Percentiles rank a stretch among this genome's conserved stretches.
Conservation (phyloP, 2,113 vertebrate species). For the Cyanocitta stelleri region DNA sequence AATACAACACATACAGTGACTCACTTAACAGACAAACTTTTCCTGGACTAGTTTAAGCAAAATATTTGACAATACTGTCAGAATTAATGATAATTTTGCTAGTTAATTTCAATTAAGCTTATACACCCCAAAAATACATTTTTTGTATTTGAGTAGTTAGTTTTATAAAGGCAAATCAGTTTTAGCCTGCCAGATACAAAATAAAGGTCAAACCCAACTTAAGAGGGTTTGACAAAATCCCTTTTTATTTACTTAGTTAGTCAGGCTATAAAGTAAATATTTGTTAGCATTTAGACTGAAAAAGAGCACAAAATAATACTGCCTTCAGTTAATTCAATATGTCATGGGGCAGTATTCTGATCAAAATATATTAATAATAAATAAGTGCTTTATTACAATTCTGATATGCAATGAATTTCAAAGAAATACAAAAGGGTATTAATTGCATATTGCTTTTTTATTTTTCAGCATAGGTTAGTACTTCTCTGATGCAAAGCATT, state of each 20-base stretch:
- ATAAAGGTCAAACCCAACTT: background rate
- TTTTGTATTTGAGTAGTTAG: background rate
- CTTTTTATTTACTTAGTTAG: background rate
- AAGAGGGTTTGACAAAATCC: background rate
- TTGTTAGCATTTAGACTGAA: background rate
- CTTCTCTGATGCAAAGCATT: background rate
- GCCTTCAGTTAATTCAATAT: background rate
- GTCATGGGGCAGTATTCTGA: background rate
- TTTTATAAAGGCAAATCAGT: background rate
- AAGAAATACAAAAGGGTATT: background rate
- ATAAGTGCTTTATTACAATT: background rate
- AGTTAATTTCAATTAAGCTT: background rate
- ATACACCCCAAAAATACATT: background rate
- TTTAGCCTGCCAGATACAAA: background rate
- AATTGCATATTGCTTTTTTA: background rate
- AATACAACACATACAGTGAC: background rate
- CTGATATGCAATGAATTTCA: background rate
- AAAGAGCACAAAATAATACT: background rate
- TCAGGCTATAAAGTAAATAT: background rate
- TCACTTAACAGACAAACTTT: background rate
- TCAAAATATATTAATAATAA: background rate
- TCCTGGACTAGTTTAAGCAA: background rate
- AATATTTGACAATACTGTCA: background rate
- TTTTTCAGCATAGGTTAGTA: background rate
- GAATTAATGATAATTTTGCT: background rate